phyloP scores from a whole-genome alignment of 1,140 invertebrate genomes.

The Leptopilina boulardi region DNA sequence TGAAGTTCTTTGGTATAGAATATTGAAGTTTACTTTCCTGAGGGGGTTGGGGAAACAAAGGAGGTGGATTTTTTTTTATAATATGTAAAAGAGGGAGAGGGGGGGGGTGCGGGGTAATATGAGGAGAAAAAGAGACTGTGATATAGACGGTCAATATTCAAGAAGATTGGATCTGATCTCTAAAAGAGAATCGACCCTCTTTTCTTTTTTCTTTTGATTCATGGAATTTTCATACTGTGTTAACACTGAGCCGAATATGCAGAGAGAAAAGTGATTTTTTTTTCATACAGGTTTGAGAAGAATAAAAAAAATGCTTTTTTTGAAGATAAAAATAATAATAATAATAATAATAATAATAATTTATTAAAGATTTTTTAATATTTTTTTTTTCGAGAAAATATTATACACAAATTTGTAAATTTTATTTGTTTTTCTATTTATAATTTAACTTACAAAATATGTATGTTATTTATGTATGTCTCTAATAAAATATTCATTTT shows the following conservation, averaged over 20 bases:
- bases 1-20: conserved; percentile 35
- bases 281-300: background rate
- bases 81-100: conserved; percentile 31
- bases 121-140: conserved; percentile 46
- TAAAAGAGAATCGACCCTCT: conserved; percentile 47
- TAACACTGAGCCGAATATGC: background rate
- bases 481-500: too few relatives aligned
- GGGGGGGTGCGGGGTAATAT: conserved; percentile 30
- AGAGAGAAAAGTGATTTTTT: background rate
- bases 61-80: conserved; percentile 5
- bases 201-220: conserved; percentile 26
- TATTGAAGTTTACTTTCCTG: conserved; percentile 44
- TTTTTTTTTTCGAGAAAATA: too few relatives aligned
- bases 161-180: conserved; percentile 61
- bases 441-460: too few relatives aligned
- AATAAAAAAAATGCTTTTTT: background rate
- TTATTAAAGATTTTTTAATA: too few relatives aligned
- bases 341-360: too few relatives aligned
- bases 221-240: conserved; percentile 30
- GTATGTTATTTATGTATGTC: too few relatives aligned
- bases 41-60: background rate
- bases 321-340: too few relatives aligned
- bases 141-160: conserved; percentile 55
- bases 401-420: too few relatives aligned
- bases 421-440: too few relatives aligned